These are phyloP conservation scores for Microtus pennsylvanicus DNA, from an alignment of 2,113 vertebrate species.

Conservation along the genomic window DNA sequence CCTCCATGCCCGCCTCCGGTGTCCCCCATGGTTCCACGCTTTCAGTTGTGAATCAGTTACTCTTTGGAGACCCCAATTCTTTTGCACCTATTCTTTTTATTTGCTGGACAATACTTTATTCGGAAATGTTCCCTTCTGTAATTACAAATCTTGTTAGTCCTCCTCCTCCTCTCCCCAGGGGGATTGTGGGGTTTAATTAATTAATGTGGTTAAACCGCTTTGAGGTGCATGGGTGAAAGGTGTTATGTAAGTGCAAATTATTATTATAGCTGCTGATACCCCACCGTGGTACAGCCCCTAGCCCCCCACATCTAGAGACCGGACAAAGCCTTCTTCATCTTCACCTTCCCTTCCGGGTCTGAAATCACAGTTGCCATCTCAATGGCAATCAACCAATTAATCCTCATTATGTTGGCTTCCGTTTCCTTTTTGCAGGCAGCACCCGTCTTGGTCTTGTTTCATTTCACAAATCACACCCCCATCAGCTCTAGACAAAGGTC, in stretches of 20 bases:
- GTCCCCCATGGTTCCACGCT: conserved; percentile 28
- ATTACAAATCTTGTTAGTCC: conserved; percentile 84
- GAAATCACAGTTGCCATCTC: conserved; percentile 85
- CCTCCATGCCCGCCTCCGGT: not conserved
- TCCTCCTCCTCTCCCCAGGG: conserved; percentile 79
- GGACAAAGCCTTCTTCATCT: conserved; percentile 85
- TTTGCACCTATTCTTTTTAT: conserved; percentile 78
- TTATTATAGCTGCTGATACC: conserved; percentile 75
- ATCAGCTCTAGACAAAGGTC: conserved; percentile 86
- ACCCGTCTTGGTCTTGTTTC: conserved; percentile 76
- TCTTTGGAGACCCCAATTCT: conserved; percentile 73
- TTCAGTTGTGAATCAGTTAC: conserved; percentile 74
- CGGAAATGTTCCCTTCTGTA: conserved; percentile 78
- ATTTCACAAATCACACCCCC: conserved; percentile 85
- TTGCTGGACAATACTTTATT: conserved; percentile 80
- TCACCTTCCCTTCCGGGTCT: conserved; percentile 79
- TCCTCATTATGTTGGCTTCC: conserved; percentile 86
- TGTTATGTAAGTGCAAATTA: conserved; percentile 81
- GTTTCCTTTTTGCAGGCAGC: conserved; percentile 83
- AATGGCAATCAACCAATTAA: conserved; percentile 86
- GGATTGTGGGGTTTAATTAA: conserved; percentile 82
- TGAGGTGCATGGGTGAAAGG: conserved; percentile 79
- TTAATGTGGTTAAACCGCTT: conserved; percentile 77
- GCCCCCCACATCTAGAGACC: conserved; percentile 76
- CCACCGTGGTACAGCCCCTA: conserved; percentile 70